Evolutionary conservation across 2,113 vertebrate species (phyloP).

Genomic region (Calidris pygmaea): DNA sequence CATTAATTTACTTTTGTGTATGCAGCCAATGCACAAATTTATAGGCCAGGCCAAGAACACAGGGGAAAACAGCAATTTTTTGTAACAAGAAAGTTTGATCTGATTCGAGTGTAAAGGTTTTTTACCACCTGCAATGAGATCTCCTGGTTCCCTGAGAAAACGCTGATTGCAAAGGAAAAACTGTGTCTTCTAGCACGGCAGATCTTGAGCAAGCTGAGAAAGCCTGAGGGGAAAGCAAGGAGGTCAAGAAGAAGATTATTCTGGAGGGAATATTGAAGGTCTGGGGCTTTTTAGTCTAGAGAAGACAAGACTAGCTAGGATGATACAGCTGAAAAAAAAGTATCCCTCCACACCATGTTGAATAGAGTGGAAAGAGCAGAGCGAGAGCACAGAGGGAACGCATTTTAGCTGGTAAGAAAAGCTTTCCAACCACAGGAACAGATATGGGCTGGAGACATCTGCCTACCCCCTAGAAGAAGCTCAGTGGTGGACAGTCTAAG

Average conservation of each 20-base stretch:
- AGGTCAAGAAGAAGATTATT: not conserved
- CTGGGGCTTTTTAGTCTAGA: not conserved
- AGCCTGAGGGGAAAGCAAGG: not conserved
- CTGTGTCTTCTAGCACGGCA: not conserved
- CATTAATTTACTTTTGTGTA: not conserved
- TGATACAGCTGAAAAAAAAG: fast-evolving
- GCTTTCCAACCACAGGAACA: not conserved
- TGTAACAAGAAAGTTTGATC: not conserved
- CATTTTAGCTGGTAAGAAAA: not conserved
- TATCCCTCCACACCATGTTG: fast-evolving
- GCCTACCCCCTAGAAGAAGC: not conserved
- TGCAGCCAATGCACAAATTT: not conserved
- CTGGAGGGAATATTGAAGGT: not conserved
- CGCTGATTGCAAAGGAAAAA: not conserved
- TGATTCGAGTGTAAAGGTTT: not conserved
- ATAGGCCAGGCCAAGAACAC: not conserved
- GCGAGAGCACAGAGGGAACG: not conserved
- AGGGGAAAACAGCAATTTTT: not conserved
- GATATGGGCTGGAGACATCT: not conserved
- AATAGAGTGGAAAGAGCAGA: not conserved
- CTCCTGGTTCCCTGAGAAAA: not conserved
- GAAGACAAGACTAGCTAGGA: not conserved
- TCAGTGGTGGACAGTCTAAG: not conserved
- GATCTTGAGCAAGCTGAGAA: not conserved
- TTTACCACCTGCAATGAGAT: not conserved